Evolutionary conservation across 2,888 invertebrate species (phyloP), one percentile per base, ranked within the genome.

Genomic region (Aleiodes testaceus): DNA sequence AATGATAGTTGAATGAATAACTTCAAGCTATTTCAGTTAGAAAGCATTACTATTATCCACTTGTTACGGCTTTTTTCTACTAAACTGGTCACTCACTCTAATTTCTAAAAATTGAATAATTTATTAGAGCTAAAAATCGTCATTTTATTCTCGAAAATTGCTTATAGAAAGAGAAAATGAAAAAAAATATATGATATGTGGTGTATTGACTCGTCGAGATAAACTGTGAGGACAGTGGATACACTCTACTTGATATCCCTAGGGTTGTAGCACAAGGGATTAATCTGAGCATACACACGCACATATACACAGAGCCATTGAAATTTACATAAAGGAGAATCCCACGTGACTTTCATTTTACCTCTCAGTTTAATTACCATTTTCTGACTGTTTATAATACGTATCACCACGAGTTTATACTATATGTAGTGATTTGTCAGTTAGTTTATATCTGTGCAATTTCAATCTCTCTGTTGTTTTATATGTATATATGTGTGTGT

Each of bases 171-270:
- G 11, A 45, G 11, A 53, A 9, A 55, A 68, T 4, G 14, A 45
- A 20, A 59, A 59, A 20, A 68, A 26, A 26, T 5, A 4, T 26
- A 50, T 47, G 49, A 61, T 1, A 44, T 22, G 44, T 63, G 22
- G 22, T 1, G 45, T 45, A 63, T 26, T 63, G 63, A 20, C 63
- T 69, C 52, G 63, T 22, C 36, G 52, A 69, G 63, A 69, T 61
- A 52, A 68, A 44, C 69, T 42, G 14, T 61, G 69, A 53, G 20
- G 66, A 45, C 50, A 30, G 50, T 49, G 65, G 53, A 68, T 75
- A 81, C 82, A 84, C 84, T 85, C 84, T 83, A 82, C 77, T 85
- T 85, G 83, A 85, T 85, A 85, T 85, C 84, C 85, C 84, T 71
- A 63, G 84, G 81, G 85, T 74, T 30, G n/a, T 30, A 36, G 18